Conservation (phyloP, 2,888 invertebrate genomes). For the Carterocephalus palaemon region DNA sequence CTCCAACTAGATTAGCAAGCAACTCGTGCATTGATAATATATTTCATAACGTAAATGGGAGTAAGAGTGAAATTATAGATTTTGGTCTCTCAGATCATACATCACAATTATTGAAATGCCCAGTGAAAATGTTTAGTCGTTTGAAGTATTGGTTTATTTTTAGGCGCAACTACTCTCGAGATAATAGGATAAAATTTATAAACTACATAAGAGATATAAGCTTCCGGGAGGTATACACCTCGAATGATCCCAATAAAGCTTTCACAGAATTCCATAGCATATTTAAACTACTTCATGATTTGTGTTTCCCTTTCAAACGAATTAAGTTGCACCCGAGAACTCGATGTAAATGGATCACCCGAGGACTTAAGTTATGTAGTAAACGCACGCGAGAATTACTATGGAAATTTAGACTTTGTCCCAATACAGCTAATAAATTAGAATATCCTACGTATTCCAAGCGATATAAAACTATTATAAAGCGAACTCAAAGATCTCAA, state of each 20-base stretch:
- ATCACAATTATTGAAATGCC: no score
- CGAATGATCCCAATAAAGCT: not conserved
- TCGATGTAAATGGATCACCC: conserved; percentile 5
- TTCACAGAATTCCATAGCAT: conserved; percentile 4
- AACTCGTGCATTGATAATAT: no score
- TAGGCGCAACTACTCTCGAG: no score
- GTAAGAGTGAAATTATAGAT: no score
- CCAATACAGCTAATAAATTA: not conserved
- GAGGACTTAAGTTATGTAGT: conserved; percentile 1
- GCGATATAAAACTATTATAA: no score
- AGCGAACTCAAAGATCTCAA: no score
- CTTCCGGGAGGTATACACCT: not conserved
- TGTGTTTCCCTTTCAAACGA: conserved; percentile 4
- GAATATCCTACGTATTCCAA: conserved; percentile 1
- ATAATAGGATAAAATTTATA: not conserved
- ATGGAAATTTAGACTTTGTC: conserved; percentile 3
- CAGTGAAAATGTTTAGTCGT: no score
- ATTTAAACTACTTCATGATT: not conserved
- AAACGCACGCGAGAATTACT: no score
- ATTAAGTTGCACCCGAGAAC: not conserved
- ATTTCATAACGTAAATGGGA: no score
- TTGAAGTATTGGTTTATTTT: no score
- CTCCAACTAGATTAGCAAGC: conserved; percentile 17
- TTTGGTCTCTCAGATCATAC: no score
- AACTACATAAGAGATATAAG: not conserved